These are phyloP conservation scores for Uloborus plumipes DNA, from an alignment of 2,888 invertebrate genomes.

Conservation along the genomic window DNA sequence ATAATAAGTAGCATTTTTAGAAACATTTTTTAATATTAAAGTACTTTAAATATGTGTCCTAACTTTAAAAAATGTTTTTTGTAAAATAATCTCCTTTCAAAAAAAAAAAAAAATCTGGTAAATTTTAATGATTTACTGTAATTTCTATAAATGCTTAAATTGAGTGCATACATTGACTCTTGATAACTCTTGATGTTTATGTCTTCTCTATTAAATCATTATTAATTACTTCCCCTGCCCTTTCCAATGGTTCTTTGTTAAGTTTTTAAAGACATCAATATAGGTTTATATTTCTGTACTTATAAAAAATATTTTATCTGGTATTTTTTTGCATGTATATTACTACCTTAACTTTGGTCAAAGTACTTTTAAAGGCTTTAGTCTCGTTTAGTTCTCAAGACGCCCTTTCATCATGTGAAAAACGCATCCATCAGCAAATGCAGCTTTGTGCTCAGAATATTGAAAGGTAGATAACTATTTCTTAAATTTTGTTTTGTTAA, in stretches of 20 bases:
- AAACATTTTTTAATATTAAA: no score
- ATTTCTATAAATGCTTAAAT: neutral
- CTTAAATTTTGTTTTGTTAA: neutral
- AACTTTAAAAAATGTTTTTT: no score
- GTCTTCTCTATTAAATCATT: neutral
- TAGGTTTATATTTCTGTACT: neutral
- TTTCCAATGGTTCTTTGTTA: neutral
- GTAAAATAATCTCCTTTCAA: no score
- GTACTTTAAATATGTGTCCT: no score
- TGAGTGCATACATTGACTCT: neutral
- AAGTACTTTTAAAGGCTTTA: constrained; percentile 29
- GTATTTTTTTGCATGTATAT: neutral
- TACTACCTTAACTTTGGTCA: constrained; percentile 32
- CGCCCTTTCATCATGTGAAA: constrained; percentile 3
- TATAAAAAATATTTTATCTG: neutral
- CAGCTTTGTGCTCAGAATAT: constrained; percentile 36
- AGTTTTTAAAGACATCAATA: neutral
- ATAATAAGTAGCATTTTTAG: no score
- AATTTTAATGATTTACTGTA: no score
- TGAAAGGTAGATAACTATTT: constrained; percentile 26
- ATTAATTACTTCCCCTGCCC: no score
- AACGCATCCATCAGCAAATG: constrained; percentile 11
- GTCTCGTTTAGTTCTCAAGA: constrained; percentile 25
- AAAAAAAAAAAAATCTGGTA: no score
- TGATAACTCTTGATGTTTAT: neutral